phyloP scores from a whole-genome alignment of 1,140 invertebrate species.

The Drosophila willistoni region DNA sequence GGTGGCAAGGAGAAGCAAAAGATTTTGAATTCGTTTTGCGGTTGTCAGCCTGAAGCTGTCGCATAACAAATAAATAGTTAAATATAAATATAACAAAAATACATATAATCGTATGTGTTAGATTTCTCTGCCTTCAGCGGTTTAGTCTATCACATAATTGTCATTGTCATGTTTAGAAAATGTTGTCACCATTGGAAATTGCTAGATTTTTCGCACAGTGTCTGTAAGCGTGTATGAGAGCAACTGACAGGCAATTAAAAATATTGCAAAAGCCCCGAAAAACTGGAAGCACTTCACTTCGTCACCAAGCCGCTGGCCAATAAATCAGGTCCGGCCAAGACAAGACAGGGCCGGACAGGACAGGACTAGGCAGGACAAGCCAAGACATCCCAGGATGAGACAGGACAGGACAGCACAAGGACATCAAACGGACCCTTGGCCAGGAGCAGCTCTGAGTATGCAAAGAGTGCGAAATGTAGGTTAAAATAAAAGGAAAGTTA shows the following conservation, averaged over 20 bases:
- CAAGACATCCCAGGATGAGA: conserved; percentile 17
- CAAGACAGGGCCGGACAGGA: not conserved
- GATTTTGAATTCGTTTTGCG: conserved; percentile 56
- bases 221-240: not conserved
- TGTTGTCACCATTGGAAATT: conserved; percentile 42
- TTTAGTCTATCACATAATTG: conserved; percentile 49
- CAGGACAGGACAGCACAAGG: conserved; percentile 55
- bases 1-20: conserved; percentile 6
- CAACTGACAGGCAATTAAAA: conserved; percentile 74
- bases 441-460: conserved; percentile 17
- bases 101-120: not conserved
- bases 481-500: conserved; percentile 24
- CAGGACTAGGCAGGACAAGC: not conserved
- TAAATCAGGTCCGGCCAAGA: conserved; percentile 57
- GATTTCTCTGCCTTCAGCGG: conserved; percentile 29
- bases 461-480: conserved; percentile 54
- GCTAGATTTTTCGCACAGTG: conserved; percentile 45
- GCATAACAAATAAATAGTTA: conserved; percentile 9
- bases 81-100: not conserved
- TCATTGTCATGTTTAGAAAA: conserved; percentile 54
- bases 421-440: conserved; percentile 54
- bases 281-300: conserved; percentile 39
- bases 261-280: conserved; percentile 57
- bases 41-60: conserved; percentile 38
- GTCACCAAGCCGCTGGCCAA: conserved; percentile 48